phyloP scores from a whole-genome alignment of 2,113 vertebrate genomes.

The Poecilia latipinna region DNA sequence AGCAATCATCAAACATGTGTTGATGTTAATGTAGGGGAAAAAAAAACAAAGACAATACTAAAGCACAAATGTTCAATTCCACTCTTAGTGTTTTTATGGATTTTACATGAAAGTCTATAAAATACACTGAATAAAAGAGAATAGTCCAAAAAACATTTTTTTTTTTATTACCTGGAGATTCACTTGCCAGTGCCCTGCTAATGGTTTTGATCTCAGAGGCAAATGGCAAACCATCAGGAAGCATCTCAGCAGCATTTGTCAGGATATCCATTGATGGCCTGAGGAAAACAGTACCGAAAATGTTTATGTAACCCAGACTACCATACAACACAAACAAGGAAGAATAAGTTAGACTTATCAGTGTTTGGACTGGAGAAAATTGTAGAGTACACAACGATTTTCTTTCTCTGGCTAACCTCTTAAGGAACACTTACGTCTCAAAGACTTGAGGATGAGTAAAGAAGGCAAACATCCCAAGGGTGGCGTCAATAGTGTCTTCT shows the following conservation, averaged over 20 bases:
- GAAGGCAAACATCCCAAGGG: slow-evolving; percentile 63
- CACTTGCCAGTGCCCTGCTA: slow-evolving; percentile 53
- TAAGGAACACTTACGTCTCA: slow-evolving; percentile 47
- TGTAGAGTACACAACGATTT: not conserved
- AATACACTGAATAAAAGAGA: not conserved
- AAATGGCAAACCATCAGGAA: slow-evolving; percentile 71
- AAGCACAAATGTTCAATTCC: not conserved
- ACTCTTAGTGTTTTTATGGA: not conserved
- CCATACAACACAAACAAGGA: not conserved
- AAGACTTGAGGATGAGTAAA: slow-evolving; percentile 53
- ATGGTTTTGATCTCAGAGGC: slow-evolving; percentile 58
- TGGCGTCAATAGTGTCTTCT: slow-evolving; percentile 63
- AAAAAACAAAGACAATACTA: not conserved
- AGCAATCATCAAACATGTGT: not conserved
- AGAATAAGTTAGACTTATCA: not conserved
- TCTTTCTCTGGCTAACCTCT: not conserved
- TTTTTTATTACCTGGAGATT: slow-evolving; percentile 71
- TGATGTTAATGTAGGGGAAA: not conserved
- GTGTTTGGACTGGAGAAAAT: not conserved
- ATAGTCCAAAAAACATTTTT: not conserved
- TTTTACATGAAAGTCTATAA: not conserved
- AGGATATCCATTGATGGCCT: slow-evolving; percentile 66
- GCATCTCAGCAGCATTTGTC: slow-evolving; percentile 36
- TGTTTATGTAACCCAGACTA: slow-evolving; percentile 9
- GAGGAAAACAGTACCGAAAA: slow-evolving; percentile 14